These are phyloP conservation scores for Onchidella celtica DNA, from an alignment of 2,888 invertebrate species.

Conservation along the genomic window DNA sequence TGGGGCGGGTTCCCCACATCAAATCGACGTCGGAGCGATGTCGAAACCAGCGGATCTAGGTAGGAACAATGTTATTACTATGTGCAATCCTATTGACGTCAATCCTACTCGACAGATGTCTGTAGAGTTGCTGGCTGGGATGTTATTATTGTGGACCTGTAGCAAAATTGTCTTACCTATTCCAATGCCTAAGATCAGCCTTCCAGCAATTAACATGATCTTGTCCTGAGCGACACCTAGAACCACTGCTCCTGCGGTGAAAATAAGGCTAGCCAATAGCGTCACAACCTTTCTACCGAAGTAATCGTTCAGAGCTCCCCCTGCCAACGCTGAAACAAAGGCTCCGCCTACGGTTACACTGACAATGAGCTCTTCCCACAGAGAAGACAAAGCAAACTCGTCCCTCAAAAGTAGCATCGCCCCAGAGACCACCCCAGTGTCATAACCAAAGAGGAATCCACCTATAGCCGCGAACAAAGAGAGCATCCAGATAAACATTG, in stretches of 20 bases:
- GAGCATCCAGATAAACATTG: conserved; percentile 58
- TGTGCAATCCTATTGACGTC: too few relatives aligned
- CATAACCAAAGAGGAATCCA: conserved; percentile 83
- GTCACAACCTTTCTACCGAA: conserved; percentile 82
- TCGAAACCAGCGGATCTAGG: too few relatives aligned
- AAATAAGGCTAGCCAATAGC: conserved; percentile 81
- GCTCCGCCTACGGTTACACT: conserved; percentile 81
- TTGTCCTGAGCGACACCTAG: conserved; percentile 79
- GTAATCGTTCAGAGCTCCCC: conserved; percentile 81
- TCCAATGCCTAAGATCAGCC: conserved; percentile 81
- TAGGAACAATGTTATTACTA: too few relatives aligned
- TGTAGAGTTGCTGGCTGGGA: too few relatives aligned
- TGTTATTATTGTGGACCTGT: too few relatives aligned
- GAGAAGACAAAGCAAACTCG: conserved; percentile 78
- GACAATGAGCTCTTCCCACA: conserved; percentile 82
- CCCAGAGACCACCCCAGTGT: conserved; percentile 83
- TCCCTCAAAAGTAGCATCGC: conserved; percentile 80
- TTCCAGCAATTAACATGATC: conserved; percentile 79
- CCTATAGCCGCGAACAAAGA: conserved; percentile 79
- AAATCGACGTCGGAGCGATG: too few relatives aligned
- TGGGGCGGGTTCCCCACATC: too few relatives aligned
- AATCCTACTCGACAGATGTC: too few relatives aligned
- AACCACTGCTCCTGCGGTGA: conserved; percentile 81
- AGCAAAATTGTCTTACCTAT: conserved; percentile 82
- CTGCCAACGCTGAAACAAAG: conserved; percentile 80